Evolutionary conservation across 1,140 invertebrate genomes (phyloP).

Genomic region (Atta cephalotes): DNA sequence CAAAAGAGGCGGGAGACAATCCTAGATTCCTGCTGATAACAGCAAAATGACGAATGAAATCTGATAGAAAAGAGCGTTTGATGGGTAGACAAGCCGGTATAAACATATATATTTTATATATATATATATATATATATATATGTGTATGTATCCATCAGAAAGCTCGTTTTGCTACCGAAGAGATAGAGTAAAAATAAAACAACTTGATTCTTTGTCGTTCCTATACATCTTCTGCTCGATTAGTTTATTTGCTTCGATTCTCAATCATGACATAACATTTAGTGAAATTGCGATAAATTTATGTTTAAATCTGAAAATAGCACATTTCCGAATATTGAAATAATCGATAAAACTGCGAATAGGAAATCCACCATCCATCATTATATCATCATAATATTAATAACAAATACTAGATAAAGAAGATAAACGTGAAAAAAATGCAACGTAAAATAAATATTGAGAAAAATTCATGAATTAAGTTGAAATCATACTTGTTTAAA

Average conservation of each 20-base stretch:
- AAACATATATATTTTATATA: too few relatives aligned
- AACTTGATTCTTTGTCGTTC: conserved; percentile 31
- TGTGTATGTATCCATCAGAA: not conserved
- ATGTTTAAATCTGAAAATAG: conserved; percentile 4
- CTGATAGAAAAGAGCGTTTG: conserved; percentile 67
- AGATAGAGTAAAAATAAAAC: conserved; percentile 71
- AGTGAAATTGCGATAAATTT: not conserved
- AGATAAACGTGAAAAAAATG: not conserved
- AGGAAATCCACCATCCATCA: not conserved
- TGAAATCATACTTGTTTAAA: not conserved
- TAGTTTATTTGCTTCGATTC: not conserved
- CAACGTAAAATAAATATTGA: not conserved
- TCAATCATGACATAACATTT: not conserved
- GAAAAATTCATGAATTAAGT: not conserved
- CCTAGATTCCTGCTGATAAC: conserved; percentile 66
- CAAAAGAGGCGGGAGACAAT: conserved; percentile 59
- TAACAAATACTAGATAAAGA: not conserved
- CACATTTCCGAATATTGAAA: not conserved
- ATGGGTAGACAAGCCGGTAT: conserved; percentile 72
- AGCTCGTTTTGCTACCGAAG: conserved; percentile 62
- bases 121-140: conserved; percentile 1
- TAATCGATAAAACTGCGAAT: not conserved
- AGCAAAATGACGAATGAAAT: conserved; percentile 66
- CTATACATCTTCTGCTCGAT: not conserved
- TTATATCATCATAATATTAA: not conserved